Conservation (phyloP, 2,888 invertebrate species). For the Diabrotica balteata region DNA sequence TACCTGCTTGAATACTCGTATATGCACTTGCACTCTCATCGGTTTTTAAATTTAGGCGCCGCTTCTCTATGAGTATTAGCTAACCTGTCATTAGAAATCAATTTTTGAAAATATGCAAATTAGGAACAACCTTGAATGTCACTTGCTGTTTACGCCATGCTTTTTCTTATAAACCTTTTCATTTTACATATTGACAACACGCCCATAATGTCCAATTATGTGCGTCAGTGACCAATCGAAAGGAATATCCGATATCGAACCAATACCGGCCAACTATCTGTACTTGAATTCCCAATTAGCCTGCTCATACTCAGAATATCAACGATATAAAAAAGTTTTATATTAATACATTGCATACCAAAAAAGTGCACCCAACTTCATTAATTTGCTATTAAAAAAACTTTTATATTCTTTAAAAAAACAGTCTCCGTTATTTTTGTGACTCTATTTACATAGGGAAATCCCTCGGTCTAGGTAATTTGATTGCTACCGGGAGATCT, state of each 20-base stretch:
- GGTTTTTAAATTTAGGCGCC: conserved; percentile 46
- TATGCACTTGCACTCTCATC: conserved; percentile 46
- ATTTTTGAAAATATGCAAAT: conserved; percentile 24
- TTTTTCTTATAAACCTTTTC: not conserved
- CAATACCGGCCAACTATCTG: conserved; percentile 44
- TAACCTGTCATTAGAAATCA: conserved; percentile 22
- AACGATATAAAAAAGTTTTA: too few species aligned
- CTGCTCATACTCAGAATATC: conserved; percentile 23
- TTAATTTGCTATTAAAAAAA: too few species aligned
- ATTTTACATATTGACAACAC: conserved; percentile 29
- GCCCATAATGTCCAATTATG: conserved; percentile 45
- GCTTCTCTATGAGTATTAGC: conserved; percentile 39
- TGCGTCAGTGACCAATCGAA: conserved; percentile 45
- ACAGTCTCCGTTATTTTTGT: too few species aligned
- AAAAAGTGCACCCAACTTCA: too few species aligned
- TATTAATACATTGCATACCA: too few species aligned
- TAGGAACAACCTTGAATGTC: conserved; percentile 9
- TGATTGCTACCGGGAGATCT: conserved; percentile 29
- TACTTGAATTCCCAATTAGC: conserved; percentile 49
- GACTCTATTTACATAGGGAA: too few species aligned
- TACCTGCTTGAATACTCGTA: conserved; percentile 43
- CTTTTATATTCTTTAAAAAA: too few species aligned
- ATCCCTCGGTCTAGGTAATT: not conserved
- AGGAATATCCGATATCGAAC: conserved; percentile 39
- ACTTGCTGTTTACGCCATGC: conserved; percentile 11